phyloP scores from a whole-genome alignment of 2,797 vertebrate species.

The Danio aesculapii region DNA sequence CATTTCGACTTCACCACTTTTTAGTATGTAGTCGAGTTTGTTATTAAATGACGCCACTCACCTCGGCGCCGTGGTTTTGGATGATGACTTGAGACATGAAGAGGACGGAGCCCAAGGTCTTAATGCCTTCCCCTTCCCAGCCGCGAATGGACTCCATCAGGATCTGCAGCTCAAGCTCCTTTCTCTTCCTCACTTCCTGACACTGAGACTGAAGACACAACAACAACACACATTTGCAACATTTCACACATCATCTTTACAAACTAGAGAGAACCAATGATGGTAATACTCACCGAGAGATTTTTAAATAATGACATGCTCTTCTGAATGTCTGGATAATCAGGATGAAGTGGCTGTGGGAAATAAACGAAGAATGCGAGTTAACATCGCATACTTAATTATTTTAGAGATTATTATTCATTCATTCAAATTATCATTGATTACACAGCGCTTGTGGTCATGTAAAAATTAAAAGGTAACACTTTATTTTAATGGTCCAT shows the following conservation, averaged over 20 bases:
- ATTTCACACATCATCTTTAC: background rate
- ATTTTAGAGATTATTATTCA: too few species aligned
- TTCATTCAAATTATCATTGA: too few species aligned
- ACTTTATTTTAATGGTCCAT: too few species aligned
- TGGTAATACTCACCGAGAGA: constrained; percentile 86
- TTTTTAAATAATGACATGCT: constrained; percentile 95
- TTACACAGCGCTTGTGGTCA: too few species aligned
- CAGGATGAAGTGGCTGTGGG: constrained; percentile 89
- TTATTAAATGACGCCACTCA: constrained; percentile 61
- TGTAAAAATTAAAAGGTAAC: too few species aligned
- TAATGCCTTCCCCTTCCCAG: constrained; percentile 98
- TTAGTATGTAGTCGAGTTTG: too few species aligned
- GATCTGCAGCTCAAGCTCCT: constrained; percentile 97
- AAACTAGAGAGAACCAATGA: background rate
- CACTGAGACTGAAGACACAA: constrained; percentile 85
- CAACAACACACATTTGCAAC: constrained; percentile 12
- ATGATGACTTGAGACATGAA: constrained; percentile 97
- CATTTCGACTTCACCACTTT: background rate
- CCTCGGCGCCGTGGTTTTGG: constrained; percentile 93
- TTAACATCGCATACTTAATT: background rate
- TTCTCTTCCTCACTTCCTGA: constrained; percentile 96
- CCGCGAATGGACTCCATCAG: constrained; percentile 93
- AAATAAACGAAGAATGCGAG: background rate
- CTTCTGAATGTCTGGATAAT: constrained; percentile 94
- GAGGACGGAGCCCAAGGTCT: constrained; percentile 89